Percentiles rank a stretch among this genome's conserved stretches.
phyloP scores from a whole-genome alignment of 1,140 invertebrate species.

The Ceratina calcarata region DNA sequence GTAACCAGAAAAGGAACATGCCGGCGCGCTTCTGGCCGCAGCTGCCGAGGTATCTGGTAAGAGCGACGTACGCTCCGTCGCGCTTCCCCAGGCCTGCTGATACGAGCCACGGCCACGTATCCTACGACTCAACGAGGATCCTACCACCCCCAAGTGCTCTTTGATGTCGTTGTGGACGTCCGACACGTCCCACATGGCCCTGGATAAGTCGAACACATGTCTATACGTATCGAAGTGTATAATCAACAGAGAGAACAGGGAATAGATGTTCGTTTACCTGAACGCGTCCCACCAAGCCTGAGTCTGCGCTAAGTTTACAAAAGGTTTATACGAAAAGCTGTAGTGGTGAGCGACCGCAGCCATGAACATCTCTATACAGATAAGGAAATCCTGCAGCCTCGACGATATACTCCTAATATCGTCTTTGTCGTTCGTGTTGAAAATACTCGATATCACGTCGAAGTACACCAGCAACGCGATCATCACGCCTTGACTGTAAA shows the following conservation, averaged over 20 bases:
- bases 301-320: slow-evolving; percentile 81
- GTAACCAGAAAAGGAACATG: slow-evolving; percentile 71
- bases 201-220: slow-evolving; percentile 66
- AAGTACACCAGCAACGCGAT: slow-evolving; percentile 93
- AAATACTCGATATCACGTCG: slow-evolving; percentile 86
- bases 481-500: slow-evolving; percentile 93
- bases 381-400: slow-evolving; percentile 95
- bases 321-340: slow-evolving; percentile 95
- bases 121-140: slow-evolving; percentile 87
- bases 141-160: slow-evolving; percentile 94
- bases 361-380: slow-evolving; percentile 99
- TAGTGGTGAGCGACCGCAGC: slow-evolving; percentile 97
- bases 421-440: slow-evolving; percentile 84
- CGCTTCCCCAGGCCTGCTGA: slow-evolving; percentile 84
- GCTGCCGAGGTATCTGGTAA: slow-evolving; percentile 63
- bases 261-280: slow-evolving; percentile 64
- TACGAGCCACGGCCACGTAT: slow-evolving; percentile 87
- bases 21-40: slow-evolving; percentile 69
- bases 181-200: slow-evolving; percentile 96
- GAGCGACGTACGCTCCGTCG: slow-evolving; percentile 75
- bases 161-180: slow-evolving; percentile 95
- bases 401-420: slow-evolving; percentile 87
- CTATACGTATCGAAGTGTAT: not conserved
- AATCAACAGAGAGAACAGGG: not conserved
- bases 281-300: slow-evolving; percentile 83